A percentile compares a stretch with the other conserved stretches of the same genome.
These are phyloP conservation scores for Potamilus streckersoni DNA, from an alignment of 1,140 invertebrate species.

Conservation along the genomic window DNA sequence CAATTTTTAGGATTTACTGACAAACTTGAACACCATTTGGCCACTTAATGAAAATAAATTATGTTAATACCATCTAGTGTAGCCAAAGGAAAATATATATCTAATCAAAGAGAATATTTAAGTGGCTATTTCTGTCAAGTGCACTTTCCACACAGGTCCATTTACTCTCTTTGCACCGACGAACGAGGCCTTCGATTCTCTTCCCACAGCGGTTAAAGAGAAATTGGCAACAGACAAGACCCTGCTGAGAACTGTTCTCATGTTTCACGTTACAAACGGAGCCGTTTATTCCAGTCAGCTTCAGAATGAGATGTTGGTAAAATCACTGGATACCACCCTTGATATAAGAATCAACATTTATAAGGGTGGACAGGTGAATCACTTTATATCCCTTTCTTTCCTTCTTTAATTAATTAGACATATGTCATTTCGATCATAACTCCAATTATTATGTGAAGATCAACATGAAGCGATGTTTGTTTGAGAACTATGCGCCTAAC, in stretches of 20 bases:
- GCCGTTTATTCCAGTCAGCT: constrained; percentile 18
- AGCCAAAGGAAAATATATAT: no score
- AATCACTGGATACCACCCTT: constrained; percentile 26
- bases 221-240: constrained; percentile 10
- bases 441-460: neutral
- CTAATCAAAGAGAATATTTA: no score
- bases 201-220: constrained; percentile 14
- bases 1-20: no score
- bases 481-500: neutral
- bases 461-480: neutral
- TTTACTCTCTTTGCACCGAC: constrained; percentile 26
- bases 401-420: neutral
- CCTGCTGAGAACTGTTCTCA: constrained; percentile 12
- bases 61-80: no score
- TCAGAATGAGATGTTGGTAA: constrained; percentile 14
- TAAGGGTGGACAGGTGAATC: constrained; percentile 20
- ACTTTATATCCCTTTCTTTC: neutral
- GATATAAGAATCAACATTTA: constrained; percentile 61
- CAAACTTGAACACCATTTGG: no score
- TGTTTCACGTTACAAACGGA: constrained; percentile 18
- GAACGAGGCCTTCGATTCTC: constrained; percentile 29
- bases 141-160: constrained; percentile 1
- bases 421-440: neutral
- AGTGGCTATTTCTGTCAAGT: no score
- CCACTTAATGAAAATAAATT: no score